Evolutionary conservation across 1,140 invertebrate genomes (phyloP).

Genomic region (Dryas iulia): DNA sequence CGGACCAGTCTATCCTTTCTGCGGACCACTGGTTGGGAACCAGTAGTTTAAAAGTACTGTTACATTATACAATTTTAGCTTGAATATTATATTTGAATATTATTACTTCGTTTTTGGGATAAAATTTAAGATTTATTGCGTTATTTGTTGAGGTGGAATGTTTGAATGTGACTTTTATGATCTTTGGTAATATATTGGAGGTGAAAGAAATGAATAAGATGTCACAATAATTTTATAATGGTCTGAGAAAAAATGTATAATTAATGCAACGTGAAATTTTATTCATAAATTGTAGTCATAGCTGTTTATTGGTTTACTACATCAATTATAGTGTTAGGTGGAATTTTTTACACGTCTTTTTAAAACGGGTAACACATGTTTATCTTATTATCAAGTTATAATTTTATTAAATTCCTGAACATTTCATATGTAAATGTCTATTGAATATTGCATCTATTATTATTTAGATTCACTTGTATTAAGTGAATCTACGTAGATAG

Average conservation of each 20-base stretch:
- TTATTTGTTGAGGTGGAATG: neutral
- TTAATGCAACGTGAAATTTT: neutral
- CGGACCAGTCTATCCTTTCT: too few relatives aligned
- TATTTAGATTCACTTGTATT: too few relatives aligned
- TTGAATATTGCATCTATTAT: too few relatives aligned
- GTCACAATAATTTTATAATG: neutral
- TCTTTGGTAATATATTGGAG: neutral
- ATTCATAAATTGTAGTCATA: neutral
- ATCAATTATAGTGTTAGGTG: neutral
- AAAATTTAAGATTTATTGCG: neutral
- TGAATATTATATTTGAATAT: neutral
- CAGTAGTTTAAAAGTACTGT: constrained; percentile 16
- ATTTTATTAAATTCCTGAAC: neutral
- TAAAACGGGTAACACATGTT: neutral
- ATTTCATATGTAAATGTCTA: neutral
- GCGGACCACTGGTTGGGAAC: too few relatives aligned
- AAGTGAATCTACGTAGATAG: too few relatives aligned
- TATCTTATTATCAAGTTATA: neutral
- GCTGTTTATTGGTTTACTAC: neutral
- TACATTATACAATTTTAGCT: constrained; percentile 7
- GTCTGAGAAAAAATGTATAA: neutral
- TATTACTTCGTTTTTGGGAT: neutral
- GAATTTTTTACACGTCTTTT: neutral
- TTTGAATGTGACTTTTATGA: constrained; percentile 2
- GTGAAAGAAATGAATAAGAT: neutral